phyloP scores from a whole-genome alignment of 37 sponge, comb jelly and placozoan species.

The Bolinopsis microptera region DNA sequence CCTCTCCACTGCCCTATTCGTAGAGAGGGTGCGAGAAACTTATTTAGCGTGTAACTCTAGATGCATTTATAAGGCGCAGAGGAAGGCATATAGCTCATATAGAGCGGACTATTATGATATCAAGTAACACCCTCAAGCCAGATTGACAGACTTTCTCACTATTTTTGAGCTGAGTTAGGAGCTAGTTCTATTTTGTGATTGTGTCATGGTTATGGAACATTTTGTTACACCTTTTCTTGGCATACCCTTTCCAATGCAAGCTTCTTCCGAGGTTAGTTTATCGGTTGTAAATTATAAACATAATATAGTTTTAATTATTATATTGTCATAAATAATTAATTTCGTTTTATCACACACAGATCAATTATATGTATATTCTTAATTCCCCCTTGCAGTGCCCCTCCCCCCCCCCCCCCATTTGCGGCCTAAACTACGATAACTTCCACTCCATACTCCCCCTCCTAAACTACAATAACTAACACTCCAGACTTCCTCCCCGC shows the following conservation, averaged over 20 bases:
- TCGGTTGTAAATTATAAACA: too few relatives aligned
- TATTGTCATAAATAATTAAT: too few relatives aligned
- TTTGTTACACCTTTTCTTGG: conserved; percentile 34
- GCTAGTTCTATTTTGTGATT: conserved; percentile 37
- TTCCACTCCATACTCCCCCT: too few relatives aligned
- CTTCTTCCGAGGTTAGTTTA: not conserved
- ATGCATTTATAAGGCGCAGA: conserved; percentile 27
- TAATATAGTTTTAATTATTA: too few relatives aligned
- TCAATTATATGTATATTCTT: too few relatives aligned
- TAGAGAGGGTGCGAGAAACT: not conserved
- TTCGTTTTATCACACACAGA: too few relatives aligned
- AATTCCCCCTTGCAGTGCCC: too few relatives aligned
- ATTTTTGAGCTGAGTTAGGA: conserved; percentile 12
- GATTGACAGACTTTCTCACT: conserved; percentile 30
- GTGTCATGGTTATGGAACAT: conserved; percentile 39
- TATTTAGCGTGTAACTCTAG: conserved; percentile 64
- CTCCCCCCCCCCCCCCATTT: too few relatives aligned
- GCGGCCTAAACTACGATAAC: too few relatives aligned
- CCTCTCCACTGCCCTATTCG: not conserved
- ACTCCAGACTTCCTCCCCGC: too few relatives aligned
- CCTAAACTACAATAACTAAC: too few relatives aligned
- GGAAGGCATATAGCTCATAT: conserved; percentile 48
- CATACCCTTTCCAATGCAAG: conserved; percentile 40
- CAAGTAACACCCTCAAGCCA: not conserved
- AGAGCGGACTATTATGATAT: conserved; percentile 59